Percentiles rank a stretch among this genome's conserved stretches.
These are phyloP conservation scores for Listrodromus nycthemerus DNA, from an alignment of 2,888 invertebrate species.

Conservation along the genomic window DNA sequence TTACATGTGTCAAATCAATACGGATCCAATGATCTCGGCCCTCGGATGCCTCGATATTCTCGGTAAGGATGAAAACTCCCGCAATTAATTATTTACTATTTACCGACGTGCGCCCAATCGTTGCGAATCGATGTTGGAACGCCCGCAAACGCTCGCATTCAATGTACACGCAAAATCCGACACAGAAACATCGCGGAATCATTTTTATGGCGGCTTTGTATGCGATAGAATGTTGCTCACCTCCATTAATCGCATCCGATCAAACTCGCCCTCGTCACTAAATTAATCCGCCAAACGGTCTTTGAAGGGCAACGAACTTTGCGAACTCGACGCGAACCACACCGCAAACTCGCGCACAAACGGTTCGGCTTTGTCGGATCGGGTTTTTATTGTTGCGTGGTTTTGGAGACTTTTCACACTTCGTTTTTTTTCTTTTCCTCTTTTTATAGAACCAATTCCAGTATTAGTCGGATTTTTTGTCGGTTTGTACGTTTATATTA, in stretches of 20 bases:
- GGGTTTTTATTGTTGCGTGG: background rate
- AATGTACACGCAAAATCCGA: background rate
- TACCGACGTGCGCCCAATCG: background rate
- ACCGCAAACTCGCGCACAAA: background rate
- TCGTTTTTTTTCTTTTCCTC: background rate
- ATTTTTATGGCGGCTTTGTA: background rate
- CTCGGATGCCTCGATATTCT: conserved; percentile 95
- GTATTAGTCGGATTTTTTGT: too few relatives aligned
- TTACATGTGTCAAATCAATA: conserved; percentile 97
- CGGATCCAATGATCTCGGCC: conserved; percentile 94
- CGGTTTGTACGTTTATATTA: too few relatives aligned
- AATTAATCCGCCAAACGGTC: background rate
- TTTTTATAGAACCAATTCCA: too few relatives aligned
- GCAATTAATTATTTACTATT: background rate
- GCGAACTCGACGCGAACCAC: background rate
- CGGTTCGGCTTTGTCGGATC: background rate
- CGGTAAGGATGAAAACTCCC: conserved; percentile 86
- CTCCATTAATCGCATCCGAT: background rate
- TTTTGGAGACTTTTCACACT: background rate
- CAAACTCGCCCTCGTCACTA: background rate
- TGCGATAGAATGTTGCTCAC: background rate
- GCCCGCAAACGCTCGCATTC: background rate
- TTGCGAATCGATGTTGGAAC: background rate
- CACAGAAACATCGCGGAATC: background rate
- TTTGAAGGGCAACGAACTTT: background rate